Percentiles rank a stretch among this genome's conserved stretches.
Evolutionary conservation across 2,888 invertebrate species (phyloP).

Genomic region (Ennomos erosarius): DNA sequence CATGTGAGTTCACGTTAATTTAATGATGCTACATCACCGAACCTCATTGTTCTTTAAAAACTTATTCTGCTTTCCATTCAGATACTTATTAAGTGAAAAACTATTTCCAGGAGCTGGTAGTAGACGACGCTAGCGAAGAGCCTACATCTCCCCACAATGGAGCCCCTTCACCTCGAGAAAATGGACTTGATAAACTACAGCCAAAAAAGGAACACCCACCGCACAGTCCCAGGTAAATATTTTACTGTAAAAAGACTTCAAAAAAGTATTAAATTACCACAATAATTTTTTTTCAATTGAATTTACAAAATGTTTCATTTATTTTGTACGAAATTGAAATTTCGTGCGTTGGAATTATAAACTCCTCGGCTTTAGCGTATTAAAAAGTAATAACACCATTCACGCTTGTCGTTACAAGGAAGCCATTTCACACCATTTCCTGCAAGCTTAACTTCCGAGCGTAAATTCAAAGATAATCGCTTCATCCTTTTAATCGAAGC

Average conservation of each 20-base stretch:
- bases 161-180: slow-evolving; percentile 95
- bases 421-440: slow-evolving; percentile 56
- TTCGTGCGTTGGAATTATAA: slow-evolving; percentile 16
- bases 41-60: neutral
- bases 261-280: no score
- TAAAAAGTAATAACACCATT: slow-evolving; percentile 24
- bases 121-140: slow-evolving; percentile 97
- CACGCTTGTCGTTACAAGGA: slow-evolving; percentile 38
- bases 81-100: slow-evolving; percentile 2
- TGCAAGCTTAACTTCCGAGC: slow-evolving; percentile 52
- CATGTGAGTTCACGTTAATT: slow-evolving; percentile 86
- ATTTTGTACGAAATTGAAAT: neutral
- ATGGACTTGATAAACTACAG: slow-evolving; percentile 92
- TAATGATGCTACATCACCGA: neutral
- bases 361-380: slow-evolving; percentile 8
- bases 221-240: slow-evolving; percentile 85
- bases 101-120: slow-evolving; percentile 93
- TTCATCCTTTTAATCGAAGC: slow-evolving; percentile 79
- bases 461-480: slow-evolving; percentile 64
- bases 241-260: neutral
- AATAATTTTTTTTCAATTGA: no score
- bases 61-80: no score
- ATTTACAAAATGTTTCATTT: no score
- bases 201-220: slow-evolving; percentile 92
- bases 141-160: slow-evolving; percentile 94